phyloP scores from a whole-genome alignment of 2,113 vertebrate genomes.

The Terrapene triunguis region DNA sequence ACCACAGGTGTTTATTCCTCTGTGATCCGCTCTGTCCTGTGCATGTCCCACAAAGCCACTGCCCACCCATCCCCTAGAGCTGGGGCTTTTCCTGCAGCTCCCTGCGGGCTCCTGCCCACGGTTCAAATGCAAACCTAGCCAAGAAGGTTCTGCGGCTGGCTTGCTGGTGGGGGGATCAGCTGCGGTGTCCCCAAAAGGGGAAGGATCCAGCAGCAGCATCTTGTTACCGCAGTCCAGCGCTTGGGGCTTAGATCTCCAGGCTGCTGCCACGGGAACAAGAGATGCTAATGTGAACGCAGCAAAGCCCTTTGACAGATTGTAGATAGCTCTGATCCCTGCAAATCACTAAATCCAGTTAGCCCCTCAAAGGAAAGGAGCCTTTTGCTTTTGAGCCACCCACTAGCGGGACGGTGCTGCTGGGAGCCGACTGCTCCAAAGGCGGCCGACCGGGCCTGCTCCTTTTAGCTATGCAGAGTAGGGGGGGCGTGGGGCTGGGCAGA shows the following conservation, averaged over 20 bases:
- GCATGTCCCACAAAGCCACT: neutral
- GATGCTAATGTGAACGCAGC: neutral
- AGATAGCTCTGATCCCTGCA: neutral
- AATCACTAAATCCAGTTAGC: neutral
- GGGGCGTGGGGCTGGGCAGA: neutral
- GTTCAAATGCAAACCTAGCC: neutral
- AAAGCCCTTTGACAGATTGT: neutral
- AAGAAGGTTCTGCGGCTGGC: no score
- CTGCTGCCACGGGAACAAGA: neutral
- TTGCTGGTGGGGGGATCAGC: neutral
- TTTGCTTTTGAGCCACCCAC: neutral
- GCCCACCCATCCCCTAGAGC: neutral
- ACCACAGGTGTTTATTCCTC: neutral
- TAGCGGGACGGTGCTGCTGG: neutral
- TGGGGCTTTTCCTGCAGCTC: no score
- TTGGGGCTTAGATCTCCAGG: no score
- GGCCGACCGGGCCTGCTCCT: neutral
- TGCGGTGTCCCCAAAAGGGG: neutral
- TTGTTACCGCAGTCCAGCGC: no score
- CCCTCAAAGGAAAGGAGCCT: neutral
- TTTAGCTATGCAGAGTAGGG: no score
- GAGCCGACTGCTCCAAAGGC: no score
- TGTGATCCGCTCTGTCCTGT: neutral
- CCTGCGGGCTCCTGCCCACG: no score
- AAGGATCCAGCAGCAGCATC: neutral